Evolutionary conservation across 2,797 vertebrate genomes (phyloP), one percentile per base, ranked within the genome.

Genomic region (Ptychadena robeensis): DNA sequence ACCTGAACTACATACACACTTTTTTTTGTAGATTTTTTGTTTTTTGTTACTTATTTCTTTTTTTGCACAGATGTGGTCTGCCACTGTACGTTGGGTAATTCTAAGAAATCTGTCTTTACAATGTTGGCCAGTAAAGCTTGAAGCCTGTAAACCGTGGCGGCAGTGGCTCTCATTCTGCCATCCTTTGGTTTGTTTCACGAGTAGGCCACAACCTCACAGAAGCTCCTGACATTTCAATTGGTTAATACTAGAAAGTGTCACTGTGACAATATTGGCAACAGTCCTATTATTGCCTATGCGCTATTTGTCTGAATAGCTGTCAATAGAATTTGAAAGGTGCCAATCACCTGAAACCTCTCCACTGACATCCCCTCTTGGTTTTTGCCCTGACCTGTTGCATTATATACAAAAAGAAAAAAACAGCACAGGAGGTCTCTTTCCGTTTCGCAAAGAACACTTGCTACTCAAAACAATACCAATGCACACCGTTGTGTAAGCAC

Each of bases 1-100:
- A 93, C 90, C 92, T 78, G 90, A 94, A 94, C 91, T 91, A 93
- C 94, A 92, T 91, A 93, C 92, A 92, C 88, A 94, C 88, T 91
- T 90, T 91, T n/a, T 89, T 89, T 71, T 48, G 66, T 63, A 30
- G 15, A 14, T 73, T 81, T 83, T 59, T 67, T 7, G 53, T 9
- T 32, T 93, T 88, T 91, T 72, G 63, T 44, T 44, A 30, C n/a
- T 77, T n/a, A n/a, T 35, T 68, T 76, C 64, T 77, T 79, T 83
- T 75, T 93, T 90, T 92, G 92, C 93, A 94, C 93, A 89, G 90
- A 93, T 90, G 91, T 88, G 88, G 89, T 88, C 86, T 82, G 89
- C 88, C 89, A 91, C 90, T 86, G 83, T 89, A 92, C 88, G 90
- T 91, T 87, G 91, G 90, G 89, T 91, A 92, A 91, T 91, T 80